phyloP scores from a whole-genome alignment of 2,888 invertebrate species.

The Aplocera efformata region DNA sequence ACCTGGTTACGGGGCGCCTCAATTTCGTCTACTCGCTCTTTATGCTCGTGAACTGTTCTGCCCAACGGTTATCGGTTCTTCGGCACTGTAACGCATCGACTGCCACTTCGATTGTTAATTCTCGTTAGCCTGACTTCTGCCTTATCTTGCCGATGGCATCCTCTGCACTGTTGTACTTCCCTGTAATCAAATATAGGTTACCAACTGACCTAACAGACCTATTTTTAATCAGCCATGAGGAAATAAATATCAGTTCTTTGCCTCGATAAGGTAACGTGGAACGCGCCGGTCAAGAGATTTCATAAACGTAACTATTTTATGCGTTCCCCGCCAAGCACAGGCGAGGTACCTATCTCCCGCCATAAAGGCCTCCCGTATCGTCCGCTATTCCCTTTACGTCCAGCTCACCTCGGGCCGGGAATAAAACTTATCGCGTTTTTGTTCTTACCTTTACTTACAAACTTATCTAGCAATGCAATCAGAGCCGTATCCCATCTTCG shows the following conservation, averaged over 20 bases:
- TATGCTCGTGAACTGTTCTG: no score
- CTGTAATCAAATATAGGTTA: no score
- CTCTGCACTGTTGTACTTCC: no score
- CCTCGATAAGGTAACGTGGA: not conserved
- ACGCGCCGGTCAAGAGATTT: constrained; percentile 3
- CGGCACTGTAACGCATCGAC: no score
- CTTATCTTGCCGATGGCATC: no score
- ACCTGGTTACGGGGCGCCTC: no score
- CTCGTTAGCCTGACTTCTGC: no score
- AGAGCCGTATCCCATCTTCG: constrained; percentile 10
- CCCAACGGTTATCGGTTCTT: no score
- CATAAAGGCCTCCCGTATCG: constrained; percentile 29
- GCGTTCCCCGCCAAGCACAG: constrained; percentile 8
- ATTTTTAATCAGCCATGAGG: no score
- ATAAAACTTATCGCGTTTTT: constrained; percentile 64
- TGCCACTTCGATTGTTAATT: no score
- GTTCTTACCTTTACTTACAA: constrained; percentile 40
- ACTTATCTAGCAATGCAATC: constrained; percentile 9
- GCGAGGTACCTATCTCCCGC: constrained; percentile 29
- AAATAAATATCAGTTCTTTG: not conserved
- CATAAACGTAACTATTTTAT: constrained; percentile 16
- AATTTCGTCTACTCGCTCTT: no score
- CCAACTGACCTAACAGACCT: no score
- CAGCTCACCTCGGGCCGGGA: constrained; percentile 47
- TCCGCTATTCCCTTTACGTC: constrained; percentile 33